phyloP scores from a whole-genome alignment of 2,888 invertebrate genomes.

The Sarcophaga caerulescens region DNA sequence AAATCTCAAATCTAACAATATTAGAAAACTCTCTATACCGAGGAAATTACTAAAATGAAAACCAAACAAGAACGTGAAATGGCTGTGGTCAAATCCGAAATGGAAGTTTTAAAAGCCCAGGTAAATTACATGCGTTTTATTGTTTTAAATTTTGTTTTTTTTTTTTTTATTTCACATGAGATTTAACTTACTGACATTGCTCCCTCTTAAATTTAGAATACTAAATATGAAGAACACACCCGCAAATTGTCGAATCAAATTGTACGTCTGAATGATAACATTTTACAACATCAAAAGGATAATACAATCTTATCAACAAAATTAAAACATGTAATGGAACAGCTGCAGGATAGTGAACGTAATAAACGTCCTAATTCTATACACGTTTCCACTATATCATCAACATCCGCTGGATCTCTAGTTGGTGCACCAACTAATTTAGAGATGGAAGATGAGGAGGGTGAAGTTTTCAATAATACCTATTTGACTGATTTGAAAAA shows the following conservation, averaged over 20 bases:
- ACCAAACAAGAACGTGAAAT: conserved; percentile 79
- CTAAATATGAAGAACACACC: conserved; percentile 78
- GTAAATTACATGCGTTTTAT: conserved; percentile 68
- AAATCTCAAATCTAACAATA: conserved; percentile 28
- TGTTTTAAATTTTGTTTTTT: not conserved
- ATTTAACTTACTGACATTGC: not conserved
- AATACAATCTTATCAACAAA: conserved; percentile 77
- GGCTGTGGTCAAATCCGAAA: conserved; percentile 71
- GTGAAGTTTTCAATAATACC: conserved; percentile 91
- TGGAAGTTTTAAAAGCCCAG: conserved; percentile 74
- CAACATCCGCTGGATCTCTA: conserved; percentile 48
- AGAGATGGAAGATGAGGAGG: conserved; percentile 92
- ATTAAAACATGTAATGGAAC: conserved; percentile 75
- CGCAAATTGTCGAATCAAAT: conserved; percentile 79
- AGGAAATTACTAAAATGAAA: conserved; percentile 79
- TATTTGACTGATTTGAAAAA: conserved; percentile 87
- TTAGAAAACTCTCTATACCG: conserved; percentile 79
- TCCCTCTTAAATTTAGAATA: conserved; percentile 70
- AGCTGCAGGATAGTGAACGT: conserved; percentile 56
- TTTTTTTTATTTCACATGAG: not conserved
- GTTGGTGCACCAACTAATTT: conserved; percentile 80
- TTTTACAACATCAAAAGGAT: conserved; percentile 79
- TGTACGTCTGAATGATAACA: conserved; percentile 77
- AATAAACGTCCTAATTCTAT: conserved; percentile 72
- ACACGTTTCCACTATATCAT: conserved; percentile 65